Evolutionary conservation across 2,888 invertebrate species (phyloP), one percentile per base, ranked within the genome.

Genomic region (Fabriciana adippe): DNA sequence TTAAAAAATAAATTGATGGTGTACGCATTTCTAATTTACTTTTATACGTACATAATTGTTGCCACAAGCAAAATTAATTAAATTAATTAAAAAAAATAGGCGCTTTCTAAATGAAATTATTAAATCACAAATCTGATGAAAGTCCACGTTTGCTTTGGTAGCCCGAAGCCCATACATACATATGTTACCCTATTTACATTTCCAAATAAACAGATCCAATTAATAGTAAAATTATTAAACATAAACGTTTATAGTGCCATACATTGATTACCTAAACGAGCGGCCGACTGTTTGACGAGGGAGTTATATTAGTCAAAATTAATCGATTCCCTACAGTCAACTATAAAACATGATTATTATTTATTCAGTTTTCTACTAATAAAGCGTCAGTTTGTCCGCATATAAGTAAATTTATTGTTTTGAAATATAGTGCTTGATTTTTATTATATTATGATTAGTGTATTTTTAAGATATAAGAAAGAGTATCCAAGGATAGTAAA

Each of bases 241-340:
- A 76, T 76, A 78, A 86, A 87, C 81, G 82, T 88, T 89, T 88
- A 88, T 84, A 77, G 82, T 83, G 82, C 87, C 80, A 87, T 85
- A 85, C 86, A 84, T 86, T 89, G 88, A 91, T 91, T 89, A 90
- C 85, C 84, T 81, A 88, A 90, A 90, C 89, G 87, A 88, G 81
- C 82, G 76, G 76, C 84, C 82, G 86, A 86, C 88, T 87, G 84
- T 89, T 89, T 89, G 89, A 90, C 83, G 88, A 87, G 83, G 81
- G 79, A 88, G 88, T 90, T 90, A 89, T 87, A 89, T 89, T 88
- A 86, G 86, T 86, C 84, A 85, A 87, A 88, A 91, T 89, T 90
- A 90, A 90, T 90, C 90, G 92, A 90, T 90, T 88, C 81, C 79
- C 79, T 82, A 83, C 70, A 68, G 72, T 68, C 82, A 64, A 66